Evolutionary conservation across 2,113 vertebrate genomes (phyloP), one percentile per base, ranked within the genome.

Genomic region (Channa maculata): DNA sequence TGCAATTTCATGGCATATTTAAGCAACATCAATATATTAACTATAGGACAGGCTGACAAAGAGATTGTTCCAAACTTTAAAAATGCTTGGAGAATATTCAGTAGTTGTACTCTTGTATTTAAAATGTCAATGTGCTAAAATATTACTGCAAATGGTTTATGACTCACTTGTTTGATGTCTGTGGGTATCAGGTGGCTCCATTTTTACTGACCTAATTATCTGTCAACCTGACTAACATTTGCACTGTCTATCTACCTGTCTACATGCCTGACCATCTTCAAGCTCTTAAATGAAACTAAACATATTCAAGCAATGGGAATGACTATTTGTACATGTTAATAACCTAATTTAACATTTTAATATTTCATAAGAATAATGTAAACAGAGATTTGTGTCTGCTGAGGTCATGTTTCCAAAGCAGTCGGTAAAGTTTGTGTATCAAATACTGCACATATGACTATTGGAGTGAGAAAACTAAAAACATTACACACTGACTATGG

Each of bases 201-300:
- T 87, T 64, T 69, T 65, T 39, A 57, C 10, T 52, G 71, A 62
- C 61, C 49, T 59, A 64, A 72, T 75, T 78, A 71, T 74, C 62
- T 48, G 43, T 37, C 36, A 36, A 8, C 33, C 33, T 54, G 15
- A 62, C 34, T 52, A 33, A 46, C 7, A 46, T 55, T 51, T 59
- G 14, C 44, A 15, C 9, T 12, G 9, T 55, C 14, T 39, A 6
- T 34, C 37, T 55, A 43, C 8, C 46, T 1, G 0, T 54, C 39
- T 9, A 6, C 49, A 5, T 11, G 43, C 0, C 12, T 51, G 33
- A 39, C 39, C 13, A 55, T 44, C 43, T 43, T 34, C 39, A 70
- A 84, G 49, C 33, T 45, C 14, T 37, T 37, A 61, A 51, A 78
- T 69, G 11, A 24, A 24, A 24, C 24, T 24, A 24, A 24, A 34